A percentile compares a stretch with the other conserved stretches of the same genome.
Evolutionary conservation across 2,113 vertebrate species (phyloP).

Genomic region (Sebastes schlegelii): DNA sequence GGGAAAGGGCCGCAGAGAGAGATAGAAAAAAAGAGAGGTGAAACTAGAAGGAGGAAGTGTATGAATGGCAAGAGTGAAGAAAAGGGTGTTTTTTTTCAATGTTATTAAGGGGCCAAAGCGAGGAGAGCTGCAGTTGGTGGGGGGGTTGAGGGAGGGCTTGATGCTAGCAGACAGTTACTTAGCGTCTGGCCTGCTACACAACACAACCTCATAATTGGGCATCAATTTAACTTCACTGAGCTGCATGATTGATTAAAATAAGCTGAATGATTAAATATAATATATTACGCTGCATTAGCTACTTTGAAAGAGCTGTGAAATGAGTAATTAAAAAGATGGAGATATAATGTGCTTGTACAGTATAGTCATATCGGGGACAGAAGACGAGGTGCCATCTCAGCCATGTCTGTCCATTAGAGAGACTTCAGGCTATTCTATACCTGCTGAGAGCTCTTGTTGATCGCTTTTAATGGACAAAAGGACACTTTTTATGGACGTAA

Average conservation of each 20-base stretch:
- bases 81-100: background rate
- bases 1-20: conserved; percentile 20
- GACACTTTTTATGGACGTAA: background rate
- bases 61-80: conserved; percentile 29
- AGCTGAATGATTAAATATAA: conserved; percentile 14
- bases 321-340: conserved; percentile 13
- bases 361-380: background rate
- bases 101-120: conserved; percentile 52
- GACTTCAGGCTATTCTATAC: background rate
- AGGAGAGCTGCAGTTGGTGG: conserved; percentile 17
- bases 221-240: conserved; percentile 31
- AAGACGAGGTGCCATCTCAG: background rate
- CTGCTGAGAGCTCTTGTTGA: background rate
- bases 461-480: background rate
- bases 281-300: conserved; percentile 11
- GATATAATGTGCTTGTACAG: conserved; percentile 1
- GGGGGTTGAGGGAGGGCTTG: background rate
- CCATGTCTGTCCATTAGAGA: background rate
- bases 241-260: conserved; percentile 13
- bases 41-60: conserved; percentile 27
- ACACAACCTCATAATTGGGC: conserved; percentile 18
- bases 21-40: conserved; percentile 22
- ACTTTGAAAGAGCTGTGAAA: conserved; percentile 26
- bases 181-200: background rate
- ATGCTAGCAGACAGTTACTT: conserved; percentile 13